Percentiles rank a stretch among this genome's conserved stretches.
Conservation (phyloP, 1,140 invertebrate genomes). For the Ceratina japonica region DNA sequence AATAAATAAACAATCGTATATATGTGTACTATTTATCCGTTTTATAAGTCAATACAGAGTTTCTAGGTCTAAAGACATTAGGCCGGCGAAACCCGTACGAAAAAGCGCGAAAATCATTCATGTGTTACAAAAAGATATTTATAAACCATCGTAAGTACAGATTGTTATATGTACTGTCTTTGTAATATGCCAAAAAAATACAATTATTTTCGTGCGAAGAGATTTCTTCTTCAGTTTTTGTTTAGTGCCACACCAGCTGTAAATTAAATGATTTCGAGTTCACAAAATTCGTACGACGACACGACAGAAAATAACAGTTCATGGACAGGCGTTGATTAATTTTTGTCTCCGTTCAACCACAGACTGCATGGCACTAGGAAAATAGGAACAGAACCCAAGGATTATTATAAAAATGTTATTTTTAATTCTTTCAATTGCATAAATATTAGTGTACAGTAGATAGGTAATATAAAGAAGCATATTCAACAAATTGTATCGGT, state of each 20-base stretch:
- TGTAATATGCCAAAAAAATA: constrained; percentile 25
- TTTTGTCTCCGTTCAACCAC: constrained; percentile 6
- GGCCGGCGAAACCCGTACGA: too few species aligned
- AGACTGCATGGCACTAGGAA: constrained; percentile 27
- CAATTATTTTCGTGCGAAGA: constrained; percentile 11
- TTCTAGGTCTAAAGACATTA: too few species aligned
- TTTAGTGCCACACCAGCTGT: constrained; percentile 27
- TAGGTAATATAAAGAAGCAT: neutral
- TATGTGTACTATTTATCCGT: too few species aligned
- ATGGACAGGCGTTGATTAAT: neutral
- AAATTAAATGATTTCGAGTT: neutral
- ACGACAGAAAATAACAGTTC: neutral
- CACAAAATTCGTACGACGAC: constrained; percentile 9
- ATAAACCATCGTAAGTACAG: constrained; percentile 27
- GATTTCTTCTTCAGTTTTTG: neutral
- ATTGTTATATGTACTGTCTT: constrained; percentile 12
- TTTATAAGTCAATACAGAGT: too few species aligned
- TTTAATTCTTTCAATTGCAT: constrained; percentile 28
- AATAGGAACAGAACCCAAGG: constrained; percentile 7
- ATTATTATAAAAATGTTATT: constrained; percentile 15
- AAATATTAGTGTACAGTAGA: constrained; percentile 17
- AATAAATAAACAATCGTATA: too few species aligned
- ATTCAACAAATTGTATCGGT: neutral
- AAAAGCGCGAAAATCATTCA: too few species aligned
- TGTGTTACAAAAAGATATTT: too few species aligned